Conservation (phyloP, 2,888 invertebrate genomes). For the Mesorhabditis belari region DNA sequence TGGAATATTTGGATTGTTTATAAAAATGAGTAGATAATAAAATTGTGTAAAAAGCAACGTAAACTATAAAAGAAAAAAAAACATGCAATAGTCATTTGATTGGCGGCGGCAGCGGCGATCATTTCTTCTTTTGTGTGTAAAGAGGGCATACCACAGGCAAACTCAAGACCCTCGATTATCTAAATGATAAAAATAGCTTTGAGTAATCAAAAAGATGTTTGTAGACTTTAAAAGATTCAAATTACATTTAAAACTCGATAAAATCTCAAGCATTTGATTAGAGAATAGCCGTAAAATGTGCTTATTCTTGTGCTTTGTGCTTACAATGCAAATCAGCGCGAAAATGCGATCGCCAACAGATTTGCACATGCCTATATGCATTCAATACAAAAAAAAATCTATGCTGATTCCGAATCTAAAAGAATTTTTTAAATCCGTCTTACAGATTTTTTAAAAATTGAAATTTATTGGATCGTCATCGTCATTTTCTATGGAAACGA, state of each 20-base stretch:
- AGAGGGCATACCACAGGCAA: conserved; percentile 50
- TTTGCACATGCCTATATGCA: too few relatives aligned
- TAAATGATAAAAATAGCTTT: conserved; percentile 6
- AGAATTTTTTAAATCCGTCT: too few relatives aligned
- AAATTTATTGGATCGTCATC: too few relatives aligned
- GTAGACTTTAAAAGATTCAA: neutral
- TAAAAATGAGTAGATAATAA: neutral
- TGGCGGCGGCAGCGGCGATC: conserved; percentile 24
- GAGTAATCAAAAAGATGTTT: neutral
- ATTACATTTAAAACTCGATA: neutral
- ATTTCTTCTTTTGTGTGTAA: conserved; percentile 43
- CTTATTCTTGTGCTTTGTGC: too few relatives aligned
- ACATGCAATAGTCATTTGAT: conserved; percentile 20
- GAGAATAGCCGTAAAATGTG: neutral
- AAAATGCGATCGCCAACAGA: too few relatives aligned
- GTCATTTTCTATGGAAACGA: too few relatives aligned
- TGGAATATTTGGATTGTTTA: neutral
- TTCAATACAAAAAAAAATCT: too few relatives aligned
- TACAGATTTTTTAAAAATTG: too few relatives aligned
- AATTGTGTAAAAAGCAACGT: neutral
- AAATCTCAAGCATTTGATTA: neutral
- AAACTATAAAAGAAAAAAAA: neutral
- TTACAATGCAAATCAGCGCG: too few relatives aligned
- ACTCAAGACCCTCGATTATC: conserved; percentile 33
- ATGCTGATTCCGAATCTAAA: too few relatives aligned